phyloP scores from a whole-genome alignment of 2,113 vertebrate species.

The Pampusana beccarii region DNA sequence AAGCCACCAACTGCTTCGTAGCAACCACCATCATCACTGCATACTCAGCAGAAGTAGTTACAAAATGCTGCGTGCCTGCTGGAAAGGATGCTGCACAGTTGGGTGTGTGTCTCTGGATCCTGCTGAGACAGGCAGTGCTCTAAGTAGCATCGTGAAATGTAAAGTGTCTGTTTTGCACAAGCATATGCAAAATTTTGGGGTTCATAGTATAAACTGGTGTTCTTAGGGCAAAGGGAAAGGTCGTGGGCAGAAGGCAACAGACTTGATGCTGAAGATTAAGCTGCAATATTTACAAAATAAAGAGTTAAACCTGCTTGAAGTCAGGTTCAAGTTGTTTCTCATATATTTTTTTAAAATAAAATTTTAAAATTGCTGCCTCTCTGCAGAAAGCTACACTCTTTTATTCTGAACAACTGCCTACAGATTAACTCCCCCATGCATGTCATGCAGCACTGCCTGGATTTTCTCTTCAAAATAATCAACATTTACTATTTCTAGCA shows the following conservation, averaged over 20 bases:
- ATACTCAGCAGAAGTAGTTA: constrained; percentile 60
- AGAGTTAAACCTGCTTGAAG: neutral
- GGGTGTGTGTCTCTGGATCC: neutral
- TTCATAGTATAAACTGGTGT: neutral
- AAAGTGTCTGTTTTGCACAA: neutral
- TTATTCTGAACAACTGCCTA: constrained; percentile 1
- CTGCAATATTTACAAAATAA: neutral
- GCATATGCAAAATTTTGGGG: neutral
- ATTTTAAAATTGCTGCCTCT: neutral
- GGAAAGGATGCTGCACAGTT: constrained; percentile 2
- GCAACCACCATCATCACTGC: constrained; percentile 69
- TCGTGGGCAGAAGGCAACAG: neutral
- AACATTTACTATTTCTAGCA: neutral
- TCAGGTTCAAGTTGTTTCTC: neutral
- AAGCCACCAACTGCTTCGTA: constrained; percentile 80
- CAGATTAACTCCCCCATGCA: neutral
- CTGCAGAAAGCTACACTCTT: neutral
- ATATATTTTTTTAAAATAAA: neutral
- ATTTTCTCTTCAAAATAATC: neutral
- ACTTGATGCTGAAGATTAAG: neutral
- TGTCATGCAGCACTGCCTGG: neutral
- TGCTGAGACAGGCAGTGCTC: constrained; percentile 6
- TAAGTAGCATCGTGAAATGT: neutral
- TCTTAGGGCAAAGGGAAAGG: neutral
- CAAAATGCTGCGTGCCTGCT: neutral